Evolutionary conservation across 2,113 vertebrate genomes (phyloP), one percentile per base, ranked within the genome.

Genomic region (Vanacampus margaritifer): DNA sequence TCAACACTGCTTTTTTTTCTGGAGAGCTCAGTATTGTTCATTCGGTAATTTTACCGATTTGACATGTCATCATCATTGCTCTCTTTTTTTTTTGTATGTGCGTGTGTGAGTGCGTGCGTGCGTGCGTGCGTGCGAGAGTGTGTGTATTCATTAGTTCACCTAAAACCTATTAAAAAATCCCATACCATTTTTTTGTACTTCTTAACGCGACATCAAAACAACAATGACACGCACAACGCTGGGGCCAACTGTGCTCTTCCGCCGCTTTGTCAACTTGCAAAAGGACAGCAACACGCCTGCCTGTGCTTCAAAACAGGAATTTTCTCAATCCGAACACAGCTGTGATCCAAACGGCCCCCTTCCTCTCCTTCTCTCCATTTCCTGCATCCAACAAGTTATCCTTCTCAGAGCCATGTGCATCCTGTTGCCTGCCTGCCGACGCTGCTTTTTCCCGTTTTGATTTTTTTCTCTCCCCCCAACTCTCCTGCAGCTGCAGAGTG

Each of bases 371-470:
- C 72, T 83, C 87, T 86, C 86, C 67, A 75, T 89, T 91, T 91
- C 90, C 90, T 90, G 88, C 36, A 73, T 71, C 65, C 69, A 79
- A 9, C 74, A 79, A 80, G 76, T 63, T 78, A 86, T 91, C 85
- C 83, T 83, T 86, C 80, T 84, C 79, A 54, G 72, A 75, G 12
- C 81, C 86, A 90, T 91, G 74, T 91, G 89, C 83, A 90, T 91
- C 90, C 90, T 91, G 90, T 86, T 85, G 84, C 87, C 78, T 85
- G 84, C 87, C 78, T 81, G 69, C 68, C 66, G 73, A 64, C 39
- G 0, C 1, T 87, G 71, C 82, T 87, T 88, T 87, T 87, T 78
- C 72, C 74, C 74, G 11, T 74, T 80, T 64, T 0, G 28, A 65
- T 11, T 70, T 65, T 48, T 32, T 28, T 32, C 26, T 0, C 5